Evolutionary conservation across 2,113 vertebrate genomes (phyloP).

Genomic region (Sclerurus mexicanus): DNA sequence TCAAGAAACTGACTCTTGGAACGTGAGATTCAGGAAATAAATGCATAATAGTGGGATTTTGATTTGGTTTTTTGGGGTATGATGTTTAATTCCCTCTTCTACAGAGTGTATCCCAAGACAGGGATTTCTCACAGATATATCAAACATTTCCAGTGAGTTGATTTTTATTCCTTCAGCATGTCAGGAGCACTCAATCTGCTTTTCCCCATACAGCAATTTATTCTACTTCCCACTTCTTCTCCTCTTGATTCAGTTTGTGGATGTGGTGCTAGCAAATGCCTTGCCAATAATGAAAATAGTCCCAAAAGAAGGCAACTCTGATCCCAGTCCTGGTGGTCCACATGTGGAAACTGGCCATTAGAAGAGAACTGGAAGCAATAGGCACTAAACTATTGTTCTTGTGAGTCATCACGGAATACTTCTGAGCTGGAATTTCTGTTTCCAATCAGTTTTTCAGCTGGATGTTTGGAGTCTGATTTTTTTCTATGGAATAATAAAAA

Average conservation of each 20-base stretch:
- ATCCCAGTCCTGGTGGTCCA: conserved; percentile 46
- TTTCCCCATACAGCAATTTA: conserved; percentile 2
- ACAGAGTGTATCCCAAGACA: neutral
- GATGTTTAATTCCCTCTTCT: neutral
- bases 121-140: neutral
- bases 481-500: neutral
- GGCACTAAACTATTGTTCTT: conserved; percentile 33
- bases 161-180: neutral
- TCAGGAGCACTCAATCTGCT: neutral
- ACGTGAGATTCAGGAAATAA: neutral
- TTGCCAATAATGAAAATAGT: conserved; percentile 25
- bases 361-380: conserved; percentile 47
- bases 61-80: neutral
- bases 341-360: conserved; percentile 19
- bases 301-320: conserved; percentile 32
- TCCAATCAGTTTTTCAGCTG: conserved; percentile 27
- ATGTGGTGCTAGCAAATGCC: neutral
- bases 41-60: neutral
- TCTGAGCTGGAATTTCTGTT: conserved; percentile 38
- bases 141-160: neutral
- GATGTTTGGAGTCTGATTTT: neutral
- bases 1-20: neutral
- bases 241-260: neutral
- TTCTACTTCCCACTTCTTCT: neutral
- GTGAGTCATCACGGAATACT: neutral